These are phyloP conservation scores for Trichogramma pretiosum DNA, from an alignment of 1,140 invertebrate species.

Conservation along the genomic window DNA sequence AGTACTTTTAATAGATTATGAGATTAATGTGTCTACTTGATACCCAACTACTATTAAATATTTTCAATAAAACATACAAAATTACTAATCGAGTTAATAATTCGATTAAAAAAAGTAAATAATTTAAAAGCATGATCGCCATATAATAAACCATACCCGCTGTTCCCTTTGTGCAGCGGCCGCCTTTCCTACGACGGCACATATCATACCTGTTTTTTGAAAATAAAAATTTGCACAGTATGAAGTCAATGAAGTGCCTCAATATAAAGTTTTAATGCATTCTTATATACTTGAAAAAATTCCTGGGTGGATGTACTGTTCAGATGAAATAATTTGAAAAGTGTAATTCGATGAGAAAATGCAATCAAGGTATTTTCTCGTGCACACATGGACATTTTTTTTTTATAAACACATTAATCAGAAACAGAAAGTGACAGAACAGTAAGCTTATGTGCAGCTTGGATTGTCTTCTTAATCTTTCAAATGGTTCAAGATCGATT, in stretches of 20 bases:
- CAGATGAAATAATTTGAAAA: too few relatives aligned
- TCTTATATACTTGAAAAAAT: too few relatives aligned
- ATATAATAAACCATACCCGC: slow-evolving; percentile 68
- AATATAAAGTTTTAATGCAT: slow-evolving; percentile 21
- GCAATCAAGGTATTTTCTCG: too few relatives aligned
- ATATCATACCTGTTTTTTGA: slow-evolving; percentile 80
- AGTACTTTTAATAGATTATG: too few relatives aligned
- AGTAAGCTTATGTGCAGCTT: slow-evolving; percentile 12
- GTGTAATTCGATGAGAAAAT: too few relatives aligned
- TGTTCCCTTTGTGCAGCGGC: slow-evolving; percentile 91
- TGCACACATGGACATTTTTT: background rate
- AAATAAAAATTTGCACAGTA: slow-evolving; percentile 43
- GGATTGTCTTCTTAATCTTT: slow-evolving; percentile 1
- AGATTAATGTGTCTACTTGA: too few relatives aligned
- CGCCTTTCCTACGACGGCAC: slow-evolving; percentile 88
- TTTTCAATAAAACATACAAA: too few relatives aligned
- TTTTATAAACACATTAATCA: slow-evolving; percentile 6
- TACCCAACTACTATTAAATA: too few relatives aligned
- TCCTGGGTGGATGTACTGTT: slow-evolving; percentile 25
- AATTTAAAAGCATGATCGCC: slow-evolving; percentile 38
- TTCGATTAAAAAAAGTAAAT: slow-evolving; percentile 12
- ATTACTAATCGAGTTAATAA: too few relatives aligned
- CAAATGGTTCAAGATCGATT: background rate
- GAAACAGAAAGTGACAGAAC: slow-evolving; percentile 14
- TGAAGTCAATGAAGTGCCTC: slow-evolving; percentile 35